These are phyloP conservation scores for Drosophila kikkawai DNA, from an alignment of 1,140 invertebrate genomes.

Conservation along the genomic window DNA sequence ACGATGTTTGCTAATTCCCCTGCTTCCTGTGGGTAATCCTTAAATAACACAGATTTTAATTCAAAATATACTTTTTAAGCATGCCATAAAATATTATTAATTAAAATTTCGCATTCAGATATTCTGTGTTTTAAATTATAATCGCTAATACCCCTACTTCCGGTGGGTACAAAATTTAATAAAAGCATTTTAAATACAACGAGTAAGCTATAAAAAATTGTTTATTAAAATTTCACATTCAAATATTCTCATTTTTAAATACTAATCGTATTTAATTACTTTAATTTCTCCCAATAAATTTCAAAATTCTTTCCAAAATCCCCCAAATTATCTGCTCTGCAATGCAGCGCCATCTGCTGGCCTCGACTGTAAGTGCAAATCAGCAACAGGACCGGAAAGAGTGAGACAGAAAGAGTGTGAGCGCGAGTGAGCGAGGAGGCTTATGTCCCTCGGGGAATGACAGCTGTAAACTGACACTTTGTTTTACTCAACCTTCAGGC, in stretches of 20 bases:
- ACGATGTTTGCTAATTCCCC: too few relatives aligned
- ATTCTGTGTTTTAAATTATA: too few relatives aligned
- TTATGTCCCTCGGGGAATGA: conserved; percentile 30
- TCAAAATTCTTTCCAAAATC: background rate
- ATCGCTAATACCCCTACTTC: background rate
- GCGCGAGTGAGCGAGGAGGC: background rate
- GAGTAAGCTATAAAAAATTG: background rate
- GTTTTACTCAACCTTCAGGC: conserved; percentile 44
- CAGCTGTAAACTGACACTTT: conserved; percentile 57
- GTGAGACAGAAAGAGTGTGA: background rate
- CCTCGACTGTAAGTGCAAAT: conserved; percentile 13
- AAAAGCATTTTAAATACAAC: too few relatives aligned
- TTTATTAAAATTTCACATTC: background rate
- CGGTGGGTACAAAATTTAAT: background rate
- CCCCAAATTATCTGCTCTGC: conserved; percentile 7
- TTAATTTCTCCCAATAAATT: background rate
- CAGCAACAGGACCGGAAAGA: conserved; percentile 24
- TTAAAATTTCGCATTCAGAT: too few relatives aligned
- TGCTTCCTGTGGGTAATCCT: too few relatives aligned
- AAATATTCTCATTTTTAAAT: background rate
- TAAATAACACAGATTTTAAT: too few relatives aligned
- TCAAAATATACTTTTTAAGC: too few relatives aligned
- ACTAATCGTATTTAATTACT: background rate
- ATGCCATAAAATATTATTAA: too few relatives aligned
- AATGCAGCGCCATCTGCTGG: conserved; percentile 26